Base-by-base conservation (phyloP, 1,140 invertebrate species). In the Dolichoris vasculosae region DNA sequence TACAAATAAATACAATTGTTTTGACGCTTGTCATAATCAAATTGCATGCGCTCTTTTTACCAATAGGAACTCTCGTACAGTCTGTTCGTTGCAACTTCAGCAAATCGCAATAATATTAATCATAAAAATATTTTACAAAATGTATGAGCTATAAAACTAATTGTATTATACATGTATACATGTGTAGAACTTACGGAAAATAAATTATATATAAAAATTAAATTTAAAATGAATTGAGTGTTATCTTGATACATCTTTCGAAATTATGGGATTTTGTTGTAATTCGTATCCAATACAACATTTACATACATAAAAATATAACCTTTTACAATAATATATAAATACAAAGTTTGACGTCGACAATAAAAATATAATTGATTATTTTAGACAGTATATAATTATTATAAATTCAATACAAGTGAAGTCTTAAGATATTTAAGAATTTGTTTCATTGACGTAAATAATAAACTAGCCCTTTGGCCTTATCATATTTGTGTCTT, bases 51-150 rank as follows among this genome's bases (percentile, higher is more conserved):
- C 79, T 85, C 81, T 90, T 87, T 71, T 87, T 88, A 88, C 84
- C 83, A 89, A 91, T 92, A 93, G 92, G 92, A 93, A 93, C 91
- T 92, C 89, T 92, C 88, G 88, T 90, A 91, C 92, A 93, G 92
- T 93, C 92, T 93, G 90, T 92, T 90, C 88, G 91, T 93, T 92
- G 88, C 90, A 86, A 83, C 86, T 90, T 92, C 91, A 91, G 90
- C 90, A 90, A 89, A 88, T 88, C 85, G 85, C 85, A 35, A 86
- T 86, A 83, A 67, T 46, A 83, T 83, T 86, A 86, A 86, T 83
- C 83, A 86, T 81, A 86, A 86, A 86, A 86, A 80, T 86, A 86
- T 86, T 59, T 79, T 86, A 86, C 81, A 86, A 86, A 86, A 78
- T 63, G 51, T 38, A 48, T 43, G 40, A 38, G 63, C 46, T 76